A percentile compares a stretch with the other conserved stretches of the same genome.
Evolutionary conservation across 2,113 vertebrate genomes (phyloP).

Genomic region (Cephalopholis sonnerati): DNA sequence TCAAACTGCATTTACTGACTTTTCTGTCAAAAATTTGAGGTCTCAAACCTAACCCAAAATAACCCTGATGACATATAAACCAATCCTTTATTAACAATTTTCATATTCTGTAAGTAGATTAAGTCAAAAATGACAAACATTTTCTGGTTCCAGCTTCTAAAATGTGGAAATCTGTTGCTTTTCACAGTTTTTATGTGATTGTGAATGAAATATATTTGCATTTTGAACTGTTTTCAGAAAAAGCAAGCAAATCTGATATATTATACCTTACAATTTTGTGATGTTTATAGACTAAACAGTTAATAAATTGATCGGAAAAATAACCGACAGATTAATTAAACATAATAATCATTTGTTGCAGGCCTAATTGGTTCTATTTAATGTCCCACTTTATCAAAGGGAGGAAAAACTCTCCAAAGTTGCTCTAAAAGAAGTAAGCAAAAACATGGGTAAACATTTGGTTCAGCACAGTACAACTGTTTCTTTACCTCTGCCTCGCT

Average conservation of each 20-base stretch:
- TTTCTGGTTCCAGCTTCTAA: neutral
- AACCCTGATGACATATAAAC: neutral
- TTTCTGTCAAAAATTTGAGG: neutral
- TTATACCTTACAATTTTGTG: neutral
- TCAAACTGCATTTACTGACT: neutral
- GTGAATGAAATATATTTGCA: neutral
- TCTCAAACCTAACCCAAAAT: neutral
- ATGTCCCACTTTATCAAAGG: slow-evolving; percentile 4
- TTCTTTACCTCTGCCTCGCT: neutral
- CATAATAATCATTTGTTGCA: neutral
- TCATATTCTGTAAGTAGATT: neutral
- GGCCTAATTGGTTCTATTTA: neutral
- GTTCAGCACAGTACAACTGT: neutral
- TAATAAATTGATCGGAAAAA: neutral
- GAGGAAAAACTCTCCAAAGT: neutral
- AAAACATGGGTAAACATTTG: neutral
- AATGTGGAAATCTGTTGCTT: neutral
- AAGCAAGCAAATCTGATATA: neutral
- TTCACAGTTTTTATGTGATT: neutral
- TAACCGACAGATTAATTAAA: neutral
- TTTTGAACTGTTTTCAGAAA: neutral
- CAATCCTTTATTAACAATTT: neutral
- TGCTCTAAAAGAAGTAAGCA: neutral
- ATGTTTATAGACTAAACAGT: neutral
- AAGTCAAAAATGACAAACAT: neutral